phyloP scores from a whole-genome alignment of 2,113 vertebrate species.

The sheep (Ovis aries) region ARS-UI_Ramb_v3.0 NC_056054.1:118851001-118851500 shows the following conservation, averaged over 20 bases:
- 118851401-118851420: slow-evolving; percentile 68
- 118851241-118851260: slow-evolving; percentile 75
- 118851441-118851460: slow-evolving; percentile 73
- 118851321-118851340: slow-evolving; percentile 73
- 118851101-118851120: slow-evolving; percentile 52
- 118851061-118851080: slow-evolving; percentile 66
- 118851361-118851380: slow-evolving; percentile 73
- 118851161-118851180: slow-evolving; percentile 70
- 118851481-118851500: slow-evolving; percentile 71
- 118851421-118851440: slow-evolving; percentile 76
- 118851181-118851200: slow-evolving; percentile 75
- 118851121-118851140: slow-evolving; percentile 72
- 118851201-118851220: slow-evolving; percentile 71
- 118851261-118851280: slow-evolving; percentile 70
- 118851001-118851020: slow-evolving; percentile 58
- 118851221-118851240: slow-evolving; percentile 73
- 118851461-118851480: slow-evolving; percentile 72
- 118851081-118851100: slow-evolving; percentile 52
- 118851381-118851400: slow-evolving; percentile 72
- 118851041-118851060: slow-evolving; percentile 71
- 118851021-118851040: slow-evolving; percentile 65
- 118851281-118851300: slow-evolving; percentile 71
- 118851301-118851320: slow-evolving; percentile 74
- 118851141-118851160: slow-evolving; percentile 67
- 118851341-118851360: slow-evolving; percentile 67